Evolutionary conservation across 2,113 vertebrate genomes (phyloP).

Genomic region (Semnornis frantzii): DNA sequence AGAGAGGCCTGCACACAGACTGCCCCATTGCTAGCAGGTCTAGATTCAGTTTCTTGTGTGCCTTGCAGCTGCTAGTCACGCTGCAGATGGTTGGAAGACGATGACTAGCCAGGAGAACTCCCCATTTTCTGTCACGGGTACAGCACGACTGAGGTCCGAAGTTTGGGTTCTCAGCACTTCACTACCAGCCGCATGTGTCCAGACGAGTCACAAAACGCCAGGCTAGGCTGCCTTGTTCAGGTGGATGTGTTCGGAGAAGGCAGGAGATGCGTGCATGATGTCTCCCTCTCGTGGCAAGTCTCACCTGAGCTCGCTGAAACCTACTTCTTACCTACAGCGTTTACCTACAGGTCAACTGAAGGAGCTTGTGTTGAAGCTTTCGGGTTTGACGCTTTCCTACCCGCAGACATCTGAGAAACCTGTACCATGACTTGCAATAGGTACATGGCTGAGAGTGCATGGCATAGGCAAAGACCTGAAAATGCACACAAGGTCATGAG

Average conservation of each 20-base stretch:
- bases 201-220: not conserved
- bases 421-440: not conserved
- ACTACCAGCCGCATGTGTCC: not conserved
- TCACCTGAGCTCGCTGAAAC: constrained; percentile 32
- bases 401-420: not conserved
- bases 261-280: not conserved
- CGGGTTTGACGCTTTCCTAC: not conserved
- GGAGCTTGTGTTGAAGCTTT: not conserved
- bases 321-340: not conserved
- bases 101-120: not conserved
- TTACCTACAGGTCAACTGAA: not conserved
- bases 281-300: constrained; percentile 64
- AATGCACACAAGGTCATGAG: not conserved
- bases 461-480: not conserved
- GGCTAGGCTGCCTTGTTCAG: not conserved
- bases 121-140: not conserved
- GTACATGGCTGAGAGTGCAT: not conserved
- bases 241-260: not conserved
- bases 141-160: rapidly evolving
- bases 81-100: not conserved
- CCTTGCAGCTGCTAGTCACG: not conserved
- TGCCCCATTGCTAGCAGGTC: not conserved
- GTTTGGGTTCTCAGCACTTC: not conserved
- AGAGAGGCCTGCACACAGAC: not conserved
- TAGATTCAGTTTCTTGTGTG: not conserved